A percentile compares a stretch with the other conserved stretches of the same genome.
Conservation (phyloP, 92 coral and sea anemone species). For the Chrysogorgia sp. region DNA sequence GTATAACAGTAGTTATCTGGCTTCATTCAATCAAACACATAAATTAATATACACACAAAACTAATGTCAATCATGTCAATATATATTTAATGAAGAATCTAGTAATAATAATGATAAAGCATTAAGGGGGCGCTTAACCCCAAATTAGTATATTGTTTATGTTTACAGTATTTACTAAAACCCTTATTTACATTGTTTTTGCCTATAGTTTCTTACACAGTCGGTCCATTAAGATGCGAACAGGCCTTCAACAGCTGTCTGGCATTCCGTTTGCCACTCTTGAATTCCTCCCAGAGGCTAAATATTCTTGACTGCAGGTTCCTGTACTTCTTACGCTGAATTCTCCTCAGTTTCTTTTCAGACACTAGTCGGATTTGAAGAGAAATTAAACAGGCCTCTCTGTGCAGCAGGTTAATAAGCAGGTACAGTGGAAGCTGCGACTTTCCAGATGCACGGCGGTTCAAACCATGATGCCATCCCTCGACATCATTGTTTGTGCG, state of each 20-base stretch:
- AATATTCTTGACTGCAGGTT: constrained; percentile 44
- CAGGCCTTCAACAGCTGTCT: constrained; percentile 42
- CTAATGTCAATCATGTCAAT: no score
- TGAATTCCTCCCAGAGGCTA: no score
- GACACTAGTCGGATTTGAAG: constrained; percentile 47
- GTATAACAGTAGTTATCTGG: no score
- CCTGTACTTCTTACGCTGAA: constrained; percentile 45
- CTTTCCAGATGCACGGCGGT: constrained; percentile 19
- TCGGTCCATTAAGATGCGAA: constrained; percentile 54
- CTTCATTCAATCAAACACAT: no score
- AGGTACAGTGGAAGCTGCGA: constrained; percentile 44
- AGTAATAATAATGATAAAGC: no score
- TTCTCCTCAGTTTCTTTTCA: constrained; percentile 24
- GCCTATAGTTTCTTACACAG: no score
- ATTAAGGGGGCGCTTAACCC: no score
- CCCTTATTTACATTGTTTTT: no score
- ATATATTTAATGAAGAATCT: no score
- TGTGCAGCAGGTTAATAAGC: constrained; percentile 21
- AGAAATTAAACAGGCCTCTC: constrained; percentile 46
- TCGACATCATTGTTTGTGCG: constrained; percentile 58
- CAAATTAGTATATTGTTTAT: no score
- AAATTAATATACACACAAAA: no score
- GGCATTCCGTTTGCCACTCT: constrained; percentile 10
- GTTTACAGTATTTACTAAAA: no score
- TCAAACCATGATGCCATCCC: constrained; percentile 51